phyloP scores from a whole-genome alignment of 2,888 invertebrate species.

The Pseudococcus jackbeardsleyi region DNA sequence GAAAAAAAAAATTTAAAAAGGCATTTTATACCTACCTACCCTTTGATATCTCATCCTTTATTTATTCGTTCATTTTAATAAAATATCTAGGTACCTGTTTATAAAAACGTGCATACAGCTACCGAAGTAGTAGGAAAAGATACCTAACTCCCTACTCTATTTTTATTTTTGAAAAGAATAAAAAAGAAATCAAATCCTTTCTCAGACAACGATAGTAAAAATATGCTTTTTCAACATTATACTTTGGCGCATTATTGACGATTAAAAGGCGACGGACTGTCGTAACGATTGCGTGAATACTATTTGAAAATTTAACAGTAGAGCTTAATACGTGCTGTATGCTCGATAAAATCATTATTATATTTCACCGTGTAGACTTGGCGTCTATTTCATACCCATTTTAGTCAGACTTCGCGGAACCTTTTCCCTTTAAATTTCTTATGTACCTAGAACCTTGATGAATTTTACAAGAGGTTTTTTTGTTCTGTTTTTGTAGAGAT shows the following conservation, averaged over 20 bases:
- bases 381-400: constrained; percentile 17
- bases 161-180: background rate
- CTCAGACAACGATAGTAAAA: background rate
- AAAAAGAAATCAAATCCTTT: background rate
- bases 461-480: background rate
- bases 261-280: constrained; percentile 47
- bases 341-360: constrained; percentile 40
- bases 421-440: background rate
- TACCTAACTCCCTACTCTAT: background rate
- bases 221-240: constrained; percentile 9
- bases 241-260: constrained; percentile 7
- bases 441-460: background rate
- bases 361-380: constrained; percentile 17
- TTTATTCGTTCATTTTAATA: no score
- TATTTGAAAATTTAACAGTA: constrained; percentile 42
- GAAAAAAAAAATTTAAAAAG: no score
- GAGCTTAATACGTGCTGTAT: constrained; percentile 24
- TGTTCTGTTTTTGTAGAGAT: background rate
- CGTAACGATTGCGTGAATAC: constrained; percentile 31
- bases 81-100: no score
- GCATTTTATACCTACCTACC: no score
- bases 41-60: no score
- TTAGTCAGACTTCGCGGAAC: constrained; percentile 18
- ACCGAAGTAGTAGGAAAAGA: background rate
- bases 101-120: no score